Percentiles rank a stretch among this genome's conserved stretches.
These are phyloP conservation scores for mouse (Mus musculus) DNA, from an alignment of 2,113 vertebrate genomes.

Conservation along the genomic window GRCm39 chr9:100021501-100022000, in stretches of 20 bases:
- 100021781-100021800: neutral
- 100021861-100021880: neutral
- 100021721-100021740: neutral
- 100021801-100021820: neutral
- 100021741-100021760: slow-evolving; percentile 3
- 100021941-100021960: neutral
- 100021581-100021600: neutral
- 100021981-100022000: neutral
- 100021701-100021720: neutral
- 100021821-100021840: neutral
- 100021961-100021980: neutral
- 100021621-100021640: slow-evolving; percentile 13
- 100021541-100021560: neutral
- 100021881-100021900: neutral
- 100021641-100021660: neutral
- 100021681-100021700: neutral
- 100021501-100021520: neutral
- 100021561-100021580: neutral
- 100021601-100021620: neutral
- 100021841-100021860: neutral
- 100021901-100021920: neutral
- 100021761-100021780: neutral
- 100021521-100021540: neutral
- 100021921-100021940: neutral
- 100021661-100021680: neutral